A percentile compares a stretch with the other conserved stretches of the same genome.
phyloP scores from a whole-genome alignment of 2,888 invertebrate species.

The Cristatella mucedo region DNA sequence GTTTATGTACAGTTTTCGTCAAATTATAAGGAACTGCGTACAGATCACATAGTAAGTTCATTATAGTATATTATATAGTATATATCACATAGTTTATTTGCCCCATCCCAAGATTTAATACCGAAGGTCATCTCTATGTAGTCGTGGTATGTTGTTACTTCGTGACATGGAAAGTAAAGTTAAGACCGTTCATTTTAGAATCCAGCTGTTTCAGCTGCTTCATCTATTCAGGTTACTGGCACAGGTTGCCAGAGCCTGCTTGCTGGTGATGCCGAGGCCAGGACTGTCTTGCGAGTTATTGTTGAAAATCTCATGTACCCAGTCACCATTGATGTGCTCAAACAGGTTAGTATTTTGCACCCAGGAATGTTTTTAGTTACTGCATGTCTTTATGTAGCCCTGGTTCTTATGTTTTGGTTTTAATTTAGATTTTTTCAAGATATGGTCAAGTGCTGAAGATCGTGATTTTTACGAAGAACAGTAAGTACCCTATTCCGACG shows the following conservation, averaged over 20 bases:
- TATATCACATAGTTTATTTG: too few relatives aligned
- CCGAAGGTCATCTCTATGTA: too few relatives aligned
- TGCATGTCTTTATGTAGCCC: too few relatives aligned
- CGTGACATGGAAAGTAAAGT: too few relatives aligned
- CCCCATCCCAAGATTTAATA: too few relatives aligned
- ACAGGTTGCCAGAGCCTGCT: too few relatives aligned
- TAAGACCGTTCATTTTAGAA: constrained; percentile 37
- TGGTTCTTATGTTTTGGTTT: too few relatives aligned
- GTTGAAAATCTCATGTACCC: constrained; percentile 98
- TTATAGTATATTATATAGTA: too few relatives aligned
- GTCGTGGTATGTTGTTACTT: too few relatives aligned
- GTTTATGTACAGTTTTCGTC: constrained; percentile 91
- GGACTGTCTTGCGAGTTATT: constrained; percentile 81
- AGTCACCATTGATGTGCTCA: constrained; percentile 87
- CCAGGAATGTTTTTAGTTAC: too few relatives aligned
- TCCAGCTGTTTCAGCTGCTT: constrained; percentile 41
- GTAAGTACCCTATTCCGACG: constrained; percentile 62
- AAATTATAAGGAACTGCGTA: constrained; percentile 82
- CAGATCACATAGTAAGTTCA: too few relatives aligned
- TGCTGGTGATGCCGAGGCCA: constrained; percentile 41
- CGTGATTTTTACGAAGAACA: constrained; percentile 99
- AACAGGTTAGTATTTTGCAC: constrained; percentile 56
- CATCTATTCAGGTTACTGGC: constrained; percentile 59
- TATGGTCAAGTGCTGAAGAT: constrained; percentile 98
- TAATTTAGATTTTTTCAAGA: constrained; percentile 81